Percentiles rank a stretch among this genome's conserved stretches.
Evolutionary conservation across 2,113 vertebrate species (phyloP).

Genomic region (Oryzias curvinotus): DNA sequence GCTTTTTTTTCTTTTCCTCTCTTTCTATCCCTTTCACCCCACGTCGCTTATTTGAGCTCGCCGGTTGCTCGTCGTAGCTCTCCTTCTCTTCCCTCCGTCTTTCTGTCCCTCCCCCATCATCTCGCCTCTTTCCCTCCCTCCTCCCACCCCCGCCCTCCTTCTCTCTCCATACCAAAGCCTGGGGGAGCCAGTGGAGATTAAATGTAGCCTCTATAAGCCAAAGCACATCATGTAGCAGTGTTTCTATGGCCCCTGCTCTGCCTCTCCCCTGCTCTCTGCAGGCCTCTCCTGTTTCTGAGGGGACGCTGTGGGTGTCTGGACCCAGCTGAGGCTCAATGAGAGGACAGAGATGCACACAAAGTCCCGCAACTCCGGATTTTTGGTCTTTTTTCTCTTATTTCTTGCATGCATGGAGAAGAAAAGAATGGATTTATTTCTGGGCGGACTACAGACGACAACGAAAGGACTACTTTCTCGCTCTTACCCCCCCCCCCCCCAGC

Average conservation of each 20-base stretch:
- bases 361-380: slow-evolving; percentile 35
- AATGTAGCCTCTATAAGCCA: slow-evolving; percentile 96
- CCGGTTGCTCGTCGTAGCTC: slow-evolving; percentile 84
- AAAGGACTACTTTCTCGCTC: slow-evolving; percentile 47
- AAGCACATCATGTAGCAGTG: slow-evolving; percentile 89
- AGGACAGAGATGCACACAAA: slow-evolving; percentile 20
- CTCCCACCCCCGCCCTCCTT: slow-evolving; percentile 66
- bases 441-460: slow-evolving; percentile 48
- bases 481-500: slow-evolving; percentile 23
- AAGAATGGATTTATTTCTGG: slow-evolving; percentile 47
- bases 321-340: slow-evolving; percentile 53
- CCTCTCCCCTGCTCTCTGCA: slow-evolving; percentile 33
- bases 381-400: background rate
- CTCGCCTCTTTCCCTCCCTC: slow-evolving; percentile 59
- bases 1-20: slow-evolving; percentile 61
- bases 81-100: slow-evolving; percentile 74
- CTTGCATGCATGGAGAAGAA: slow-evolving; percentile 47
- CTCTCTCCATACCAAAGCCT: slow-evolving; percentile 85
- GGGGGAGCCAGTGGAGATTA: slow-evolving; percentile 92
- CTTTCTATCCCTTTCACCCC: slow-evolving; percentile 64
- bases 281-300: slow-evolving; percentile 44
- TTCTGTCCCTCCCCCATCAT: slow-evolving; percentile 73
- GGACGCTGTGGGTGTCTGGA: slow-evolving; percentile 68
- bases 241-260: slow-evolving; percentile 74
- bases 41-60: slow-evolving; percentile 89